Conservation (phyloP, 2,113 vertebrate species). For the Poeciliopsis retropinna region DNA sequence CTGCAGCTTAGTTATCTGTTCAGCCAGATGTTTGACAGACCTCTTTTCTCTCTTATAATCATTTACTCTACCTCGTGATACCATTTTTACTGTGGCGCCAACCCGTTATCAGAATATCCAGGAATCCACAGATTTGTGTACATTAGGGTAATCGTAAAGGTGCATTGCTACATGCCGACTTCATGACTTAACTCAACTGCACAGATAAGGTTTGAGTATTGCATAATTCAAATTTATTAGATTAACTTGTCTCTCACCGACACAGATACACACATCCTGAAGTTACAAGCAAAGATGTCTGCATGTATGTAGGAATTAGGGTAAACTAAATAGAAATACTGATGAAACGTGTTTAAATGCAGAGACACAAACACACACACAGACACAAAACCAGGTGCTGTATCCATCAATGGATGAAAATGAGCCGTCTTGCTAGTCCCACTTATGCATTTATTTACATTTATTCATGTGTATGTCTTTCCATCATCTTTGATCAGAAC, state of each 20-base stretch:
- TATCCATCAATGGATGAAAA: not conserved
- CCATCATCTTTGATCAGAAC: too few relatives aligned
- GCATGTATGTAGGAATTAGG: slow-evolving; percentile 7
- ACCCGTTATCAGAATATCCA: slow-evolving; percentile 54
- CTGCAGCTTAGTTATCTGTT: slow-evolving; percentile 47
- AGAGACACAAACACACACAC: not conserved
- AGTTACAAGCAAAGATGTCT: not conserved
- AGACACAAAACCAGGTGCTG: too few relatives aligned
- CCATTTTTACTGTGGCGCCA: slow-evolving; percentile 48
- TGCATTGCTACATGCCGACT: slow-evolving; percentile 61
- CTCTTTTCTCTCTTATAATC: slow-evolving; percentile 52
- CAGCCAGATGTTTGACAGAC: slow-evolving; percentile 57
- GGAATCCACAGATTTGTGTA: slow-evolving; percentile 44
- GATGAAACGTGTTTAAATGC: not conserved
- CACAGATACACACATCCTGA: not conserved
- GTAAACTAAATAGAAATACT: not conserved
- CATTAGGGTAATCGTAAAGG: slow-evolving; percentile 60
- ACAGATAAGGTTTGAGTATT: slow-evolving; percentile 33
- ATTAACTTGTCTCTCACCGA: not conserved
- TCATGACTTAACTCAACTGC: slow-evolving; percentile 42
- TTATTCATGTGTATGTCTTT: too few relatives aligned
- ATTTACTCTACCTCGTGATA: slow-evolving; percentile 54
- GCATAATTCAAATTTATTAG: not conserved
- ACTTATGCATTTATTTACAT: not conserved
- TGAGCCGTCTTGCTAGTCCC: not conserved